A percentile compares a stretch with the other conserved stretches of the same genome.
These are phyloP conservation scores for Drosophila obscura DNA, from an alignment of 1,140 invertebrate genomes.

Conservation along the genomic window DNA sequence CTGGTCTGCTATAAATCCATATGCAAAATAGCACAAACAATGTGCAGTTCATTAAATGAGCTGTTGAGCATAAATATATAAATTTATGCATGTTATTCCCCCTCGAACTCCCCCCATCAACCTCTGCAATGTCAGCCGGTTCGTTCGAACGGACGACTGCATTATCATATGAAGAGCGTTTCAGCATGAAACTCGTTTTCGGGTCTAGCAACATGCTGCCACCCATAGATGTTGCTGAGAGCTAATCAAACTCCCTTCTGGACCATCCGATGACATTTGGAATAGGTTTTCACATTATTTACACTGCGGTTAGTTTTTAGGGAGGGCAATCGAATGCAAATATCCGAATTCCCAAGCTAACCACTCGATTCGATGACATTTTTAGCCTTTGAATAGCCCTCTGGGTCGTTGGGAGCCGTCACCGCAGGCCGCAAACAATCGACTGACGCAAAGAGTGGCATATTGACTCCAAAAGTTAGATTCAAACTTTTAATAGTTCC, in stretches of 20 bases:
- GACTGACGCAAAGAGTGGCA: conserved; percentile 26
- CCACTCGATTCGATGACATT: conserved; percentile 19
- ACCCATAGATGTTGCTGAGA: conserved; percentile 2
- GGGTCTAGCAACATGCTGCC: conserved; percentile 31
- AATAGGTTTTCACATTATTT: conserved; percentile 24
- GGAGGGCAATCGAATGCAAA: conserved; percentile 10
- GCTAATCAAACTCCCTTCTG: not conserved
- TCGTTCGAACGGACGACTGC: conserved; percentile 24
- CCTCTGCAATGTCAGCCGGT: conserved; percentile 57
- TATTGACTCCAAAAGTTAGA: conserved; percentile 35
- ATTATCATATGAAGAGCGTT: conserved; percentile 41
- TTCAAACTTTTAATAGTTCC: conserved; percentile 37
- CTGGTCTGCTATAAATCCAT: conserved; percentile 31
- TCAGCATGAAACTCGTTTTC: conserved; percentile 46
- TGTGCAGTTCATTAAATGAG: conserved; percentile 71
- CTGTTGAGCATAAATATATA: conserved; percentile 57
- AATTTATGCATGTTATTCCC: conserved; percentile 67
- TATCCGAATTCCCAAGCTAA: conserved; percentile 21
- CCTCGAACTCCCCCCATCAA: not conserved
- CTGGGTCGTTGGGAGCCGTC: conserved; percentile 5
- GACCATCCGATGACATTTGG: conserved; percentile 10
- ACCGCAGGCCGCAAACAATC: conserved; percentile 33
- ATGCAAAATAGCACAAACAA: conserved; percentile 55
- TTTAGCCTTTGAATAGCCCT: conserved; percentile 17
- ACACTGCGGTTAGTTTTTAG: conserved; percentile 6